Percentiles rank a stretch among this genome's conserved stretches.
These are phyloP conservation scores for Bombus superbus DNA, from an alignment of 1,140 invertebrate species.

Conservation along the genomic window DNA sequence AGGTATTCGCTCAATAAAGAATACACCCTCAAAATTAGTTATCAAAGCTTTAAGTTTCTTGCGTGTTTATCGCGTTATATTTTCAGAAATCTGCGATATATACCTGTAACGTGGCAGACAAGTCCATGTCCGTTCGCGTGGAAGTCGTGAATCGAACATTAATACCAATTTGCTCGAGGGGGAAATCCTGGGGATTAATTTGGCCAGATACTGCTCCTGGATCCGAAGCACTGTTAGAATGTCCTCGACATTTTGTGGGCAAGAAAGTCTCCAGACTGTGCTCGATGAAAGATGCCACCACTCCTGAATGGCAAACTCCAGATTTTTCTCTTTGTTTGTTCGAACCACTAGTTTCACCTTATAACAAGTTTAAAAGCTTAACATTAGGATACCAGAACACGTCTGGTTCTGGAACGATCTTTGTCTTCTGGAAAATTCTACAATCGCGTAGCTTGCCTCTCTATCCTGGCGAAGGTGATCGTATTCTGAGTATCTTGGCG, in stretches of 20 bases:
- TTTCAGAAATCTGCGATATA: slow-evolving; percentile 86
- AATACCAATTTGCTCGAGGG: slow-evolving; percentile 83
- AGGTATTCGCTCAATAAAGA: slow-evolving; percentile 79
- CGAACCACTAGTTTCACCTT: slow-evolving; percentile 85
- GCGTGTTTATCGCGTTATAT: neutral
- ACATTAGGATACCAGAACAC: slow-evolving; percentile 87
- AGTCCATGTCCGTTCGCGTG: slow-evolving; percentile 84
- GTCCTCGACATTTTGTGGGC: slow-evolving; percentile 83
- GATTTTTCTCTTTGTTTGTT: slow-evolving; percentile 89
- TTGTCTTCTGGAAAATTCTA: slow-evolving; percentile 82
- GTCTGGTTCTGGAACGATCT: slow-evolving; percentile 82
- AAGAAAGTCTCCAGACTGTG: slow-evolving; percentile 83
- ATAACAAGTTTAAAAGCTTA: slow-evolving; percentile 86
- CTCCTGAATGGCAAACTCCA: slow-evolving; percentile 88
- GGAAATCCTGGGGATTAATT: slow-evolving; percentile 80
- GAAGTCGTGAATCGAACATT: slow-evolving; percentile 85
- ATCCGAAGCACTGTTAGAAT: slow-evolving; percentile 84
- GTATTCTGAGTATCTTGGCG: slow-evolving; percentile 80
- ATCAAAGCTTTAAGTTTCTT: neutral
- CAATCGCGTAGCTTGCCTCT: slow-evolving; percentile 79
- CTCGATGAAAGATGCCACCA: slow-evolving; percentile 84
- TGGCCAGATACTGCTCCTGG: slow-evolving; percentile 87
- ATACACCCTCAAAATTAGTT: neutral
- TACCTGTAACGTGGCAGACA: slow-evolving; percentile 85
- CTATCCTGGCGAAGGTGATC: slow-evolving; percentile 85